These are phyloP conservation scores for Homalodisca vitripennis DNA, from an alignment of 1,140 invertebrate species.

Conservation along the genomic window DNA sequence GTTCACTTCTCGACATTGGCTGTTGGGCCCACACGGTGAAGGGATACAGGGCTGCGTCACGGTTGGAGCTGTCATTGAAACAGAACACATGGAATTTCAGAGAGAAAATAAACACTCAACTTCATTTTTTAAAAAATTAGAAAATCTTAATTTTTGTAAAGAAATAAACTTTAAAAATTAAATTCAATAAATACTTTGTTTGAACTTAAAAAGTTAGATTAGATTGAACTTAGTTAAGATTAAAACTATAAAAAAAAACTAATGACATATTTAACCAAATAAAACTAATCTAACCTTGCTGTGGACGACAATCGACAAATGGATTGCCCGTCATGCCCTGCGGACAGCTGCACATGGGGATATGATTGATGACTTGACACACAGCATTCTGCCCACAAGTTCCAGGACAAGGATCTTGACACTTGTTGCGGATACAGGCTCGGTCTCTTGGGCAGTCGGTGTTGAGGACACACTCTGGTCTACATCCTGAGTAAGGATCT, in stretches of 20 bases:
- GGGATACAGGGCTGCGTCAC: slow-evolving; percentile 49
- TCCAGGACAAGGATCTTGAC: slow-evolving; percentile 71
- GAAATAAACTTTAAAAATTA: too few relatives aligned
- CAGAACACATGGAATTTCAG: too few relatives aligned
- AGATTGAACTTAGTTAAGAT: too few relatives aligned
- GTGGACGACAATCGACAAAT: slow-evolving; percentile 51
- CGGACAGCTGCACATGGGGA: slow-evolving; percentile 68
- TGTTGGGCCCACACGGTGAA: slow-evolving; percentile 57
- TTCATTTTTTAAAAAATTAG: too few relatives aligned
- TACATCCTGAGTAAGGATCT: slow-evolving; percentile 71
- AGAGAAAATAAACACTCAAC: too few relatives aligned
- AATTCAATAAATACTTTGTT: too few relatives aligned
- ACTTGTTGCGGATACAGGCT: slow-evolving; percentile 73
- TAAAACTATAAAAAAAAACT: too few relatives aligned
- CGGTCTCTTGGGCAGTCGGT: slow-evolving; percentile 70
- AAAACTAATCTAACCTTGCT: slow-evolving; percentile 57
- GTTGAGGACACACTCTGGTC: slow-evolving; percentile 70
- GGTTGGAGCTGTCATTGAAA: slow-evolving; percentile 34
- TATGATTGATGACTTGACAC: slow-evolving; percentile 71
- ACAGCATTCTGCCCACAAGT: slow-evolving; percentile 71
- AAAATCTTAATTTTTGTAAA: too few relatives aligned
- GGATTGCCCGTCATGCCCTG: slow-evolving; percentile 72
- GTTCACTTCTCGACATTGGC: slow-evolving; percentile 55
- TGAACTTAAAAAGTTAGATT: too few relatives aligned
- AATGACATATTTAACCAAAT: too few relatives aligned